phyloP scores from a whole-genome alignment of 2,888 invertebrate genomes.

The Drosophila sordidapex region DNA sequence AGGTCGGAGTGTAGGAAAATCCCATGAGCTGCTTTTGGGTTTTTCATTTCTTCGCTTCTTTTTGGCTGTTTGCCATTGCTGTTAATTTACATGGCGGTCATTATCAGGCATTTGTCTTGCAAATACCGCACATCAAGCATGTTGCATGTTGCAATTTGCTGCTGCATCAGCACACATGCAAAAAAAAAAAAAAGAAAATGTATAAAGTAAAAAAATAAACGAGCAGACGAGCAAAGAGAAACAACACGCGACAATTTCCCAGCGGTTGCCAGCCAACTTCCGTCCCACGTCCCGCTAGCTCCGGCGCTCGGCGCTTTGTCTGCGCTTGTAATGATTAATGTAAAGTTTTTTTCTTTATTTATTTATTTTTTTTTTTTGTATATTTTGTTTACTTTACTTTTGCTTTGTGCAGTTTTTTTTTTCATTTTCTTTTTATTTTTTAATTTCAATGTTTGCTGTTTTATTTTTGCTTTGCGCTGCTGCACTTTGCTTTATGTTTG shows the following conservation, averaged over 20 bases:
- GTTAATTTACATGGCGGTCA: conserved; percentile 61
- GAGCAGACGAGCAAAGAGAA: conserved; percentile 2
- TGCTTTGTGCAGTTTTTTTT: conserved; percentile 16
- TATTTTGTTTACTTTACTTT: conserved; percentile 18
- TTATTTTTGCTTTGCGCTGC: conserved; percentile 6
- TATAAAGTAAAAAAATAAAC: conserved; percentile 4
- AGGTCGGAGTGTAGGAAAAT: conserved; percentile 27
- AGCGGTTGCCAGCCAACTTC: conserved; percentile 13
- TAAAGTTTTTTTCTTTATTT: conserved; percentile 48
- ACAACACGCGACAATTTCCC: conserved; percentile 70
- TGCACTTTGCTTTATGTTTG: conserved; percentile 23
- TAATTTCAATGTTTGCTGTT: conserved; percentile 51
- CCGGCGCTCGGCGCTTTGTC: conserved; percentile 44
- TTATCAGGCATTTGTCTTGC: conserved; percentile 66
- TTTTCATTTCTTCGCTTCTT: conserved; percentile 9
- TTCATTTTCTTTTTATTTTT: conserved; percentile 40
- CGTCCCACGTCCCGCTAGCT: neutral
- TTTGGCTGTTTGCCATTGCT: conserved; percentile 30
- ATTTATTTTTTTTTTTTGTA: conserved; percentile 15
- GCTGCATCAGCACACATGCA: conserved; percentile 39
- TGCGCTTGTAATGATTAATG: conserved; percentile 78
- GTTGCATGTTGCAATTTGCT: conserved; percentile 52
- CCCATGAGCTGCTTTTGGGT: conserved; percentile 43
- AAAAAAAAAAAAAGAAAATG: conserved; percentile 9
- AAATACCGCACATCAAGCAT: conserved; percentile 37